Evolutionary conservation across 2,888 invertebrate species (phyloP).

Genomic region (Nebria brevicollis): DNA sequence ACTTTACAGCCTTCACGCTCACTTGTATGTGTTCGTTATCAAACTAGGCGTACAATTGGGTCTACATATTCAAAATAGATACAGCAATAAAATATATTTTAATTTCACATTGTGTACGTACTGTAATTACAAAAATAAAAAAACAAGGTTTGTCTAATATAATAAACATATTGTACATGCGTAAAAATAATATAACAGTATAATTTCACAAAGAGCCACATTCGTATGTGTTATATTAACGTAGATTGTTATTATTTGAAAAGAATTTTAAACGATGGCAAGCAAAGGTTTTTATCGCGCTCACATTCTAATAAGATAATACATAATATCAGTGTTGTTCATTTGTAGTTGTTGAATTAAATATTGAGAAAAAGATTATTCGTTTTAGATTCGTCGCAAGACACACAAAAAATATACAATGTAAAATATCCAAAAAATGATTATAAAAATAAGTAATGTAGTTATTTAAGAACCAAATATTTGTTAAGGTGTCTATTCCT

Average conservation of each 20-base stretch:
- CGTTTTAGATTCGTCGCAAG: neutral
- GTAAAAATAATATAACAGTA: neutral
- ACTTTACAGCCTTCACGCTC: neutral
- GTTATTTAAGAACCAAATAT: neutral
- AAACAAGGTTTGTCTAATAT: neutral
- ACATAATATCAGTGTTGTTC: conserved; percentile 33
- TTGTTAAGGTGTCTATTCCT: neutral
- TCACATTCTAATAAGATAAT: conserved; percentile 32
- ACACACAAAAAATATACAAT: neutral
- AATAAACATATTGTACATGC: neutral
- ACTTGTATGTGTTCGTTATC: too few species aligned
- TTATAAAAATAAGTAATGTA: neutral
- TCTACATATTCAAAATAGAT: too few species aligned
- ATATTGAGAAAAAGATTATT: neutral
- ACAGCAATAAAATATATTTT: neutral
- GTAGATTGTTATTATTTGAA: neutral
- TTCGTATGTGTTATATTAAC: conserved; percentile 21
- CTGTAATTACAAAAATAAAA: neutral
- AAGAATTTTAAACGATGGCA: conserved; percentile 15
- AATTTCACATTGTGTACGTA: neutral
- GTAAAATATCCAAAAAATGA: neutral
- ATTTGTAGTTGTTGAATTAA: conserved; percentile 29
- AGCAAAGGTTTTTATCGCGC: conserved; percentile 5
- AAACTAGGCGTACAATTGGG: too few species aligned
- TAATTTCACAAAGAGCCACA: conserved; percentile 10